Conservation (phyloP, 2,797 vertebrate genomes). For the Tiaroga cobitis region DNA sequence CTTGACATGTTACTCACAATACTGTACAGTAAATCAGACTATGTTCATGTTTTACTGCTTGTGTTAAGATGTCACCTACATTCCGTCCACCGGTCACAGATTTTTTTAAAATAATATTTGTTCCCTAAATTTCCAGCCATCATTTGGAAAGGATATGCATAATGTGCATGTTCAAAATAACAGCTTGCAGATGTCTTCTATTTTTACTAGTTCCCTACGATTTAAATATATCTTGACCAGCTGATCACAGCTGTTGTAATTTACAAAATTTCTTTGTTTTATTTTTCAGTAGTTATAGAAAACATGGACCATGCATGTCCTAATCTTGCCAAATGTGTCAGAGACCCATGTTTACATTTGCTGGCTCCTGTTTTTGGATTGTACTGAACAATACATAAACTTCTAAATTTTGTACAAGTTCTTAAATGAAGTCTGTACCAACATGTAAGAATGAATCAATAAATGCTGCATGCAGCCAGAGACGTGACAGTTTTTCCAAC, state of each 20-base stretch:
- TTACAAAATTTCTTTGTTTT: conserved; percentile 12
- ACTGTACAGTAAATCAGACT: conserved; percentile 8
- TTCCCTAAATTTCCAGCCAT: conserved; percentile 12
- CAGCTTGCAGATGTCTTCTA: conserved; percentile 39
- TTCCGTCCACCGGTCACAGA: neutral
- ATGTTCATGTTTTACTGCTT: conserved; percentile 8
- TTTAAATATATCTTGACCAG: conserved; percentile 20
- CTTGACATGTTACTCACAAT: neutral
- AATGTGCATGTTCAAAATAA: conserved; percentile 55
- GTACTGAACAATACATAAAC: conserved; percentile 59
- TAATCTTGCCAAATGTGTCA: conserved; percentile 47
- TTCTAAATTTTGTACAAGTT: conserved; percentile 82
- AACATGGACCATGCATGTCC: conserved; percentile 62
- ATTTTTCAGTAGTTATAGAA: conserved; percentile 42
- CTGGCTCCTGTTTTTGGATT: conserved; percentile 54
- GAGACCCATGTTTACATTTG: conserved; percentile 63
- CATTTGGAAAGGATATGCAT: conserved; percentile 53
- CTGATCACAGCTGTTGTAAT: conserved; percentile 42
- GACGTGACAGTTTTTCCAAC: conserved; percentile 8
- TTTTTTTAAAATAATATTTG: conserved; percentile 16
- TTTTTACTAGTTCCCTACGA: conserved; percentile 44
- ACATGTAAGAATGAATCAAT: conserved; percentile 80
- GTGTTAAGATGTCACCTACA: conserved; percentile 1
- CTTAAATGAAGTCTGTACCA: conserved; percentile 78
- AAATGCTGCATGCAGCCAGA: conserved; percentile 91